Evolutionary conservation across 2,797 vertebrate species (phyloP).

Genomic region (Neopelma chrysocephalum): DNA sequence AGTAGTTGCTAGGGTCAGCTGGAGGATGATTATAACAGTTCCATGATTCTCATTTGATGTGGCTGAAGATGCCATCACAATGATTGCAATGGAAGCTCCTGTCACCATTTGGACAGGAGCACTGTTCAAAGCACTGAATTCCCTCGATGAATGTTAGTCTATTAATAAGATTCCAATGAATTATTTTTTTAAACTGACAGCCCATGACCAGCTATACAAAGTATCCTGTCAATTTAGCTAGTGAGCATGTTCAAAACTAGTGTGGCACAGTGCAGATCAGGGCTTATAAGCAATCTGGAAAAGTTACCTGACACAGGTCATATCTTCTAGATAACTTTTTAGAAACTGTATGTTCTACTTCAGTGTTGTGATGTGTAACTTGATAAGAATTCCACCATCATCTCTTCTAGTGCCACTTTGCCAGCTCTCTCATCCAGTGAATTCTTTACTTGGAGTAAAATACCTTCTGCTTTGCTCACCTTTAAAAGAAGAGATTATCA

Average conservation of each 20-base stretch:
- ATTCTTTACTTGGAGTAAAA: slow-evolving; percentile 80
- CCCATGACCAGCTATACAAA: background rate
- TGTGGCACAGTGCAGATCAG: background rate
- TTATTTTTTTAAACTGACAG: background rate
- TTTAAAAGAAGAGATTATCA: slow-evolving; percentile 49
- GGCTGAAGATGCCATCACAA: background rate
- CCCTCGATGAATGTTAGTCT: background rate
- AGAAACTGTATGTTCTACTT: background rate
- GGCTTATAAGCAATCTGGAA: background rate
- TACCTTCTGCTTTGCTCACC: slow-evolving; percentile 85
- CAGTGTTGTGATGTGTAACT: slow-evolving; percentile 72
- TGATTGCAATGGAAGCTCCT: background rate
- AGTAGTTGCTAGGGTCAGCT: background rate
- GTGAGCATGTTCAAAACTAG: background rate
- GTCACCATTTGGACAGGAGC: background rate
- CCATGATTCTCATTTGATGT: background rate
- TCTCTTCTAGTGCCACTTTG: slow-evolving; percentile 55
- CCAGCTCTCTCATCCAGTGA: slow-evolving; percentile 55
- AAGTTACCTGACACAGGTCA: slow-evolving; percentile 74
- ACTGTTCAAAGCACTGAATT: background rate
- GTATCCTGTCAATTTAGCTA: background rate
- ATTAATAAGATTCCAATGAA: background rate
- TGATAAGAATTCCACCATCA: slow-evolving; percentile 71
- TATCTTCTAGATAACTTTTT: slow-evolving; percentile 79
- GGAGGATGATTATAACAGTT: background rate